Evolutionary conservation across 2,113 vertebrate genomes (phyloP).

Genomic region (Hemibagrus wyckioides): DNA sequence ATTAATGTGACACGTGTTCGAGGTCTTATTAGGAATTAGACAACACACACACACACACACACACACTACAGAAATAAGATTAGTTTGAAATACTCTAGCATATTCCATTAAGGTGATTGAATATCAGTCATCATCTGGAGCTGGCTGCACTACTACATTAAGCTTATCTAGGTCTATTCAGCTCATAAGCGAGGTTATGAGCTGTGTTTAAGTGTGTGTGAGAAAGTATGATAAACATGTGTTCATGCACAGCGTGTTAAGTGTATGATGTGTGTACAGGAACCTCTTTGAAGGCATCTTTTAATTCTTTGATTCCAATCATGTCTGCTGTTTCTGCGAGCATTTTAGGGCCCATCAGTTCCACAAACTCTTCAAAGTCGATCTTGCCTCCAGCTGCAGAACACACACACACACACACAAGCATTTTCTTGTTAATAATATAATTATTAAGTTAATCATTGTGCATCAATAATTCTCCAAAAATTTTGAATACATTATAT

Average conservation of each 20-base stretch:
- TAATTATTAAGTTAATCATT: no score
- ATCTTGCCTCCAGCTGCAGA: conserved; percentile 85
- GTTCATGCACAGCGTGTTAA: background rate
- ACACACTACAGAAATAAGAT: background rate
- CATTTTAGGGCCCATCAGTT: conserved; percentile 95
- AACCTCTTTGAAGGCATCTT: conserved; percentile 89
- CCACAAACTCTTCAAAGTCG: conserved; percentile 84
- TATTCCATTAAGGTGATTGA: background rate
- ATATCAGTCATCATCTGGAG: background rate
- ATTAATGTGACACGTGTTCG: no score
- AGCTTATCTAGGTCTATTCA: background rate
- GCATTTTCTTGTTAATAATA: background rate
- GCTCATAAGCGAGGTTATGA: background rate
- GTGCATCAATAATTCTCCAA: background rate
- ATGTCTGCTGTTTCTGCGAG: conserved; percentile 92
- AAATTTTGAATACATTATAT: background rate
- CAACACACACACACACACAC: background rate
- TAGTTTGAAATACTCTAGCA: background rate
- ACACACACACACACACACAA: conserved; percentile 22
- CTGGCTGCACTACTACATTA: background rate
- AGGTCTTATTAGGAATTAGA: background rate
- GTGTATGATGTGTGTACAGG: background rate
- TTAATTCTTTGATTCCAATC: conserved; percentile 85
- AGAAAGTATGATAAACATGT: no score
- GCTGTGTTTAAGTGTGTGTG: background rate